phyloP scores from a whole-genome alignment of 2,797 vertebrate species.

The Crypturellus tataupa region DNA sequence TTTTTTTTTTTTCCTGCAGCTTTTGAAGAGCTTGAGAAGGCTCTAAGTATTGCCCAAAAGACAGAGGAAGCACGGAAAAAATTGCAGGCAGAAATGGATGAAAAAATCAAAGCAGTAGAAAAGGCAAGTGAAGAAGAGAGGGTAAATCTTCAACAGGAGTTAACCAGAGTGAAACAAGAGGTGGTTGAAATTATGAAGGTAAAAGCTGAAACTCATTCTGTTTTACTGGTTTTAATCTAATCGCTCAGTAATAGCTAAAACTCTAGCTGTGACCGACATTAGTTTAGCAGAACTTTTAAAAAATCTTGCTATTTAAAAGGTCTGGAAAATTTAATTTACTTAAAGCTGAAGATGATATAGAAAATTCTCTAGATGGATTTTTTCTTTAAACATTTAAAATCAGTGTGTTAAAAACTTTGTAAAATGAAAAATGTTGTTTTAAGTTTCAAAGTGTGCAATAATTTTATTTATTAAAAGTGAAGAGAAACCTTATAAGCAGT shows the following conservation, averaged over 20 bases:
- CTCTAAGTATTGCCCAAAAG: slow-evolving; percentile 89
- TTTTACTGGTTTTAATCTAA: background rate
- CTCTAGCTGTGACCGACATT: background rate
- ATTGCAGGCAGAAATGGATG: slow-evolving; percentile 92
- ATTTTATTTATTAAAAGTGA: background rate
- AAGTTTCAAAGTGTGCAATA: background rate
- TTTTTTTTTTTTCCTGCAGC: slow-evolving; percentile 79
- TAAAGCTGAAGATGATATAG: background rate
- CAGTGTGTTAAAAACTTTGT: background rate
- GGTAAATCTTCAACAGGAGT: slow-evolving; percentile 89
- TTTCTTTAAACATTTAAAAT: background rate
- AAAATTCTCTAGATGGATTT: background rate
- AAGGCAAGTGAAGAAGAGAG: slow-evolving; percentile 90
- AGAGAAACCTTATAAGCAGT: background rate
- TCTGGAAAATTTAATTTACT: background rate
- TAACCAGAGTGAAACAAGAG: slow-evolving; percentile 93
- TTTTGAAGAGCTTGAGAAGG: slow-evolving; percentile 95
- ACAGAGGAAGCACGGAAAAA: slow-evolving; percentile 91
- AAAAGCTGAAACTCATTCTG: slow-evolving; percentile 44
- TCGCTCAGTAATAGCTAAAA: background rate
- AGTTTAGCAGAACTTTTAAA: background rate
- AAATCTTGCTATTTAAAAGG: background rate
- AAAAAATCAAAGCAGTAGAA: slow-evolving; percentile 90
- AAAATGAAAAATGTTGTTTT: background rate
- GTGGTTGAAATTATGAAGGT: slow-evolving; percentile 94